A percentile compares a stretch with the other conserved stretches of the same genome.
Conservation (phyloP, 1,140 invertebrate genomes). For the Dendrolimus kikuchii region DNA sequence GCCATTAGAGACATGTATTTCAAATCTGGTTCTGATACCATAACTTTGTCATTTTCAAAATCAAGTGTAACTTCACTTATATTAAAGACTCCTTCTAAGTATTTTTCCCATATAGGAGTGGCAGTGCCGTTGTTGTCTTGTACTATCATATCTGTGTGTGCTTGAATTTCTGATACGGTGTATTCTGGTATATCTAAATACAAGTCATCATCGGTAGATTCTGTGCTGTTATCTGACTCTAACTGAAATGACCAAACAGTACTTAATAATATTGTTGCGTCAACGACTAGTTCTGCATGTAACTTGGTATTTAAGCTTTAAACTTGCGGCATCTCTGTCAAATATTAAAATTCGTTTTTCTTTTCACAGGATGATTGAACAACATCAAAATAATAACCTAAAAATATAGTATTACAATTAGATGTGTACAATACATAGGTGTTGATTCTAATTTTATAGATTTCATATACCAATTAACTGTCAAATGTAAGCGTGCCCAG, state of each 20-base stretch:
- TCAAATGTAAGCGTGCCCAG: too few relatives aligned
- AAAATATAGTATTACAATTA: too few relatives aligned
- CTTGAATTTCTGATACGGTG: slow-evolving; percentile 74
- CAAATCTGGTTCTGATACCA: slow-evolving; percentile 75
- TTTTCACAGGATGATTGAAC: too few relatives aligned
- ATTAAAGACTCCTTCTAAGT: slow-evolving; percentile 75
- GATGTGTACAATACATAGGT: too few relatives aligned
- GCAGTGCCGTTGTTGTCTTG: slow-evolving; percentile 65
- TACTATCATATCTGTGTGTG: slow-evolving; percentile 73
- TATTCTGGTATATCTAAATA: slow-evolving; percentile 74
- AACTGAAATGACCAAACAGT: slow-evolving; percentile 47
- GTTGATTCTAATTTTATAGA: too few relatives aligned
- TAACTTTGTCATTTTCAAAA: slow-evolving; percentile 71
- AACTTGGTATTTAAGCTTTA: too few relatives aligned
- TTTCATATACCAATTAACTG: too few relatives aligned
- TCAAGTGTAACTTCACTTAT: slow-evolving; percentile 70
- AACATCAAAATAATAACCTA: too few relatives aligned
- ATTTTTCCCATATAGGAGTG: slow-evolving; percentile 75
- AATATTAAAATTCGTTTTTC: too few relatives aligned
- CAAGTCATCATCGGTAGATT: slow-evolving; percentile 50
- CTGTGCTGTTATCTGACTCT: slow-evolving; percentile 68
- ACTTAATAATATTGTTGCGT: background rate
- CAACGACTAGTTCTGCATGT: too few relatives aligned
- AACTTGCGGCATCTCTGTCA: too few relatives aligned
- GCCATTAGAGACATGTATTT: slow-evolving; percentile 75